Evolutionary conservation across 2,113 vertebrate species (phyloP).

Genomic region (Pelusios castaneus): DNA sequence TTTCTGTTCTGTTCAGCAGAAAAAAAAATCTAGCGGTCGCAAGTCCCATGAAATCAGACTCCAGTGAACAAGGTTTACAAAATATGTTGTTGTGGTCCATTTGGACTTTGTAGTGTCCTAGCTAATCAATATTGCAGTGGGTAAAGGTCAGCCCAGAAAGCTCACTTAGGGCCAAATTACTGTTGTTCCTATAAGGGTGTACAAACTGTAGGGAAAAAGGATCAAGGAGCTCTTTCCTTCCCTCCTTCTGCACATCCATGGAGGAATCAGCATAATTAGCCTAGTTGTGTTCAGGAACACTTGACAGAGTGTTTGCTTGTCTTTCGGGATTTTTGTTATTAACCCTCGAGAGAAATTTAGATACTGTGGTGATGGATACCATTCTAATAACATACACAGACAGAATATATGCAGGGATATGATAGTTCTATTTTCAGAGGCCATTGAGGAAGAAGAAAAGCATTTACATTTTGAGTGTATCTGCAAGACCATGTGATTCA

Average conservation of each 20-base stretch:
- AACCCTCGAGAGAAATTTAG: neutral
- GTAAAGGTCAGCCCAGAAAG: neutral
- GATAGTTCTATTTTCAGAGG: neutral
- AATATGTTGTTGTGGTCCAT: neutral
- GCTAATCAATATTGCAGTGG: neutral
- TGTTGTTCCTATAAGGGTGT: neutral
- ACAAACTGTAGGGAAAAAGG: neutral
- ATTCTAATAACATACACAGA: neutral
- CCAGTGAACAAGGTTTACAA: neutral
- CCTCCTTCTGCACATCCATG: neutral
- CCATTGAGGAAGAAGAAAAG: neutral
- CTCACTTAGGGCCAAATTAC: neutral
- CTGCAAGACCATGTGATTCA: neutral
- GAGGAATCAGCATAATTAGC: neutral
- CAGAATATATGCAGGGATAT: neutral
- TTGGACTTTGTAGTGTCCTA: conserved; percentile 23
- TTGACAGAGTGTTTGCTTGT: neutral
- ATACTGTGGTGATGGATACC: neutral
- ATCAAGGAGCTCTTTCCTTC: neutral
- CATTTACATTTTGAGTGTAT: neutral
- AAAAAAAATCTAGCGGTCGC: neutral
- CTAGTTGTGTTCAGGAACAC: neutral
- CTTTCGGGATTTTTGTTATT: neutral
- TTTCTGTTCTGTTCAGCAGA: neutral
- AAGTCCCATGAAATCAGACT: neutral